Percentiles rank a stretch among this genome's conserved stretches.
Evolutionary conservation across 2,888 invertebrate genomes (phyloP).

Genomic region (Synergus umbraculus): DNA sequence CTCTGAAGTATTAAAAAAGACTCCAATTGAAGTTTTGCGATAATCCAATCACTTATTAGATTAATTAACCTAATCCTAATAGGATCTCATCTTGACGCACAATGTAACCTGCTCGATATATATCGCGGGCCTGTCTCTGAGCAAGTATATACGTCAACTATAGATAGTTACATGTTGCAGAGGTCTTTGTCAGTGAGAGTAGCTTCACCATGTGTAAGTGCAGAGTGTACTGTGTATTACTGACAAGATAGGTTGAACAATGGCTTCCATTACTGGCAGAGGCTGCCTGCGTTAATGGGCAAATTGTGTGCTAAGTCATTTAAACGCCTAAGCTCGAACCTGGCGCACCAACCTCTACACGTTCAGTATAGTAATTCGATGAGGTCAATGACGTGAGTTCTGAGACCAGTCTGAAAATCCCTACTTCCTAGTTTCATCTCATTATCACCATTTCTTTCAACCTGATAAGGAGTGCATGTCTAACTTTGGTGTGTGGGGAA

Average conservation of each 20-base stretch:
- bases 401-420: constrained; percentile 30
- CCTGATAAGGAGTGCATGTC: not conserved
- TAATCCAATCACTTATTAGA: constrained; percentile 63
- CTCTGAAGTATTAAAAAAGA: too few species aligned
- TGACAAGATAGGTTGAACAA: constrained; percentile 74
- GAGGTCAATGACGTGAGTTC: constrained; percentile 42
- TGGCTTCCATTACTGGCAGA: constrained; percentile 73
- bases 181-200: constrained; percentile 45
- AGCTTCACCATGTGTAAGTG: constrained; percentile 49
- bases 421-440: constrained; percentile 24
- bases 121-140: constrained; percentile 62
- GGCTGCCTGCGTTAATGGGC: constrained; percentile 72
- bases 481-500: not conserved
- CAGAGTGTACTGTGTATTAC: constrained; percentile 63
- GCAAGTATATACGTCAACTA: constrained; percentile 57
- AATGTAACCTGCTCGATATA: constrained; percentile 70
- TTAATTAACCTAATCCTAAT: constrained; percentile 75
- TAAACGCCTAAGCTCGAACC: constrained; percentile 69
- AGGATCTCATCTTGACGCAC: constrained; percentile 73
- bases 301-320: constrained; percentile 74
- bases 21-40: not conserved
- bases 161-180: constrained; percentile 49
- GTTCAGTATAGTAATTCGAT: constrained; percentile 53
- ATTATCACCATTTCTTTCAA: constrained; percentile 21
- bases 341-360: constrained; percentile 56